Evolutionary conservation across 1,140 invertebrate species (phyloP).

Genomic region (Adoxophyes honmai): DNA sequence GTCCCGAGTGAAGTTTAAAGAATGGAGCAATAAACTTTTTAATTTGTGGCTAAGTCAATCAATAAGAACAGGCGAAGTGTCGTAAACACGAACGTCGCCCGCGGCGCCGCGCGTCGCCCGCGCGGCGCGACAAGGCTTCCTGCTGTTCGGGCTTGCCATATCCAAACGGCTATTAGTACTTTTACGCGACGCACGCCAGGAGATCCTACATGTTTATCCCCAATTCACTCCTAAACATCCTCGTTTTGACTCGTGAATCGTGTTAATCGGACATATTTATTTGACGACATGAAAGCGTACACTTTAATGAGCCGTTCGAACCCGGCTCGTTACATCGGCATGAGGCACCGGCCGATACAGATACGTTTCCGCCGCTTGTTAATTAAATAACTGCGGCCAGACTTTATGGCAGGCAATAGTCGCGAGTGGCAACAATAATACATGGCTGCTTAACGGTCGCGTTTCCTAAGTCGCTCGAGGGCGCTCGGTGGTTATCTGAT

Average conservation of each 20-base stretch:
- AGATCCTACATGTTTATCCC: slow-evolving; percentile 55
- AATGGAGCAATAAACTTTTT: slow-evolving; percentile 40
- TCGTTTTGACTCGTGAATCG: slow-evolving; percentile 59
- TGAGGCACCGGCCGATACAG: slow-evolving; percentile 20
- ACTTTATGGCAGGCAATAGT: slow-evolving; percentile 63
- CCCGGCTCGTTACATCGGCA: slow-evolving; percentile 33
- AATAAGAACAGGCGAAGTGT: slow-evolving; percentile 44
- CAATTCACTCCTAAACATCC: slow-evolving; percentile 70
- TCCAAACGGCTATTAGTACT: slow-evolving; percentile 60
- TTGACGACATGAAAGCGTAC: slow-evolving; percentile 37
- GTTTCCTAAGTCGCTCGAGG: slow-evolving; percentile 50
- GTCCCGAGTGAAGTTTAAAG: slow-evolving; percentile 13
- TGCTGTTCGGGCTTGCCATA: slow-evolving; percentile 54
- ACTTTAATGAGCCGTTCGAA: slow-evolving; percentile 34
- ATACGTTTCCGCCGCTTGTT: slow-evolving; percentile 53
- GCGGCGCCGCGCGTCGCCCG: slow-evolving; percentile 34
- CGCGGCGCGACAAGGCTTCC: slow-evolving; percentile 45
- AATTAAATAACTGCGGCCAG: slow-evolving; percentile 54
- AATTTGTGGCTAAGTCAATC: slow-evolving; percentile 55
- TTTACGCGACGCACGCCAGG: slow-evolving; percentile 55
- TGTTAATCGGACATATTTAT: slow-evolving; percentile 66
- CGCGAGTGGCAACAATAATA: slow-evolving; percentile 70
- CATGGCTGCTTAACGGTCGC: slow-evolving; percentile 32
- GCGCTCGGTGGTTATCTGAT: slow-evolving; percentile 55
- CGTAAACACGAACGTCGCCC: slow-evolving; percentile 45